Percentiles rank a stretch among this genome's conserved stretches.
Conservation (phyloP, 64 coral and sea anemone species). For the Stichodactyla mertensii region DNA sequence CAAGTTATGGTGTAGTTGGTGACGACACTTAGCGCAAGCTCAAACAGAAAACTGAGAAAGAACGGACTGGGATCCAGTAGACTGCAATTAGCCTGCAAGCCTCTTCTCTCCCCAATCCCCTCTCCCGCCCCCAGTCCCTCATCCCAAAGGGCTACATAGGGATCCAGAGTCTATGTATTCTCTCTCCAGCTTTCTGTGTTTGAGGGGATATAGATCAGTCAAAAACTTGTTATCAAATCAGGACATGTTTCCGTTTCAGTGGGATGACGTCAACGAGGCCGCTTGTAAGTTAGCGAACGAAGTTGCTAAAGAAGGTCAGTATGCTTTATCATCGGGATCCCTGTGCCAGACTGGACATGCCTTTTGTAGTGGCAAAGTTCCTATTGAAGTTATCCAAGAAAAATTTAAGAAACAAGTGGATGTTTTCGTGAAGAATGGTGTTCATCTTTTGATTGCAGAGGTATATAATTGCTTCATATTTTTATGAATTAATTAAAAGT, state of each 20-base stretch:
- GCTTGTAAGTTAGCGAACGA: conserved; percentile 49
- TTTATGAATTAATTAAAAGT: too few species aligned
- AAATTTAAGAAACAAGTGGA: conserved; percentile 51
- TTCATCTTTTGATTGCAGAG: conserved; percentile 63
- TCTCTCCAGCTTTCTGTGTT: background rate
- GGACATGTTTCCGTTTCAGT: background rate
- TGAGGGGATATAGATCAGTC: background rate
- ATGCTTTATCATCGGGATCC: conserved; percentile 31
- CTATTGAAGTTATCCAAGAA: conserved; percentile 46
- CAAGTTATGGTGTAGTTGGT: background rate
- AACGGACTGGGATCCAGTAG: background rate
- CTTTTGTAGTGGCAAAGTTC: conserved; percentile 21
- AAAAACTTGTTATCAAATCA: background rate
- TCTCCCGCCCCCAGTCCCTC: conserved; percentile 39
- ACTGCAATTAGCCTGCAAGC: conserved; percentile 40
- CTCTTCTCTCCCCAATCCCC: conserved; percentile 32
- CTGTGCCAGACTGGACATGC: conserved; percentile 38
- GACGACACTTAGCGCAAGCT: background rate
- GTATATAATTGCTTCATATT: background rate
- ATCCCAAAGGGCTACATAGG: conserved; percentile 40
- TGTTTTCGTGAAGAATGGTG: conserved; percentile 43
- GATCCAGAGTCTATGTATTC: conserved; percentile 1
- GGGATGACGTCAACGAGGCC: conserved; percentile 30
- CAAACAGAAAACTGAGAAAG: background rate
- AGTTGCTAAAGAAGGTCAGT: conserved; percentile 40